Evolutionary conservation across 2,888 invertebrate genomes (phyloP).

Genomic region (Caenorhabditis virilis): DNA sequence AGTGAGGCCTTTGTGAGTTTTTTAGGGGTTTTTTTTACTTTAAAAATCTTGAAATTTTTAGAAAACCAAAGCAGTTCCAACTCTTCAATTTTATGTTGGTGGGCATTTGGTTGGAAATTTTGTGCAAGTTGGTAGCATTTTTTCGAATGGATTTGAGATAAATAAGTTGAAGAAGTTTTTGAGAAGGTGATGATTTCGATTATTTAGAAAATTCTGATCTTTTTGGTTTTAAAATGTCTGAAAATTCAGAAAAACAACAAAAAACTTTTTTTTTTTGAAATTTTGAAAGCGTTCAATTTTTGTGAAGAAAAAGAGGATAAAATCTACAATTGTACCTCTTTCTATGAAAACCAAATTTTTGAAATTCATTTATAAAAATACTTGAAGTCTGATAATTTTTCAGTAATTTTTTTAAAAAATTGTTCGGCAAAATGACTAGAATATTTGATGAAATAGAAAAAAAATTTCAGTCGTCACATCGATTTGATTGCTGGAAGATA

Average conservation of each 20-base stretch:
- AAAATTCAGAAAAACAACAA: no score
- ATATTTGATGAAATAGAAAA: no score
- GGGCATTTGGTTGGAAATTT: conserved; percentile 63
- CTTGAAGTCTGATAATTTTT: no score
- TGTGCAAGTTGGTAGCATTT: conserved; percentile 45
- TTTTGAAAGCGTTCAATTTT: no score
- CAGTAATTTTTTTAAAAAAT: no score
- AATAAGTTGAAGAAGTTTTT: conserved; percentile 42
- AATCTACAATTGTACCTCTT: no score
- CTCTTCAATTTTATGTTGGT: conserved; percentile 58
- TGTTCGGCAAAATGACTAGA: no score
- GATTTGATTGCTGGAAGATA: conserved; percentile 21
- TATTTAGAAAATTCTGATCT: not conserved
- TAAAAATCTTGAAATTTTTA: conserved; percentile 6
- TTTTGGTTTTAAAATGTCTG: not conserved
- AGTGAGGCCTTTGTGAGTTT: conserved; percentile 39
- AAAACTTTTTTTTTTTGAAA: not conserved
- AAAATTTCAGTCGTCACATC: conserved; percentile 34
- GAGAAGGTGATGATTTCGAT: conserved; percentile 30
- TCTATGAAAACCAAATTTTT: no score
- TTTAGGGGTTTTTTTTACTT: not conserved
- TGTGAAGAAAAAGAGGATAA: no score
- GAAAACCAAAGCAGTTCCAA: conserved; percentile 50
- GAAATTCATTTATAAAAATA: no score
- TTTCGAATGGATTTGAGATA: no score